These are phyloP conservation scores for Scatophagus argus DNA, from an alignment of 2,113 vertebrate genomes.

Conservation along the genomic window DNA sequence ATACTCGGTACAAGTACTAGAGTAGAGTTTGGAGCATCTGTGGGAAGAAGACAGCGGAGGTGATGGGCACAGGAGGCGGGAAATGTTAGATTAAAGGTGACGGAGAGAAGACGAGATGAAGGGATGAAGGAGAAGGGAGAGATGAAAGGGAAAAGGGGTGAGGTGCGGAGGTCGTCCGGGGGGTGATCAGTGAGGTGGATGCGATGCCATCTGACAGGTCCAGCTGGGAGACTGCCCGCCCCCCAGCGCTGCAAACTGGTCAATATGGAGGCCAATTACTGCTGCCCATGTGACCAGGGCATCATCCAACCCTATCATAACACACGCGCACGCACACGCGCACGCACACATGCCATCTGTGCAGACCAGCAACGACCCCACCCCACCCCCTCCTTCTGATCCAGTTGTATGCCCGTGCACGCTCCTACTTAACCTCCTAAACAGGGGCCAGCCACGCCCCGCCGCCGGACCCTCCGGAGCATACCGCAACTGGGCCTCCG, in stretches of 20 bases:
- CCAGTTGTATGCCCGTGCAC: conserved; percentile 73
- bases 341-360: conserved; percentile 78
- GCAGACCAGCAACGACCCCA: conserved; percentile 86
- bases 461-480: conserved; percentile 13
- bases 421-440: conserved; percentile 82
- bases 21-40: conserved; percentile 41
- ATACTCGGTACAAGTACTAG: neutral
- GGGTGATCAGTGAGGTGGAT: conserved; percentile 83
- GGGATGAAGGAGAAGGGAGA: conserved; percentile 45
- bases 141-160: conserved; percentile 60
- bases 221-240: conserved; percentile 84
- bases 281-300: conserved; percentile 83
- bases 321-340: conserved; percentile 57
- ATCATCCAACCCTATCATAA: conserved; percentile 85
- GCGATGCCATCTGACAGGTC: conserved; percentile 83
- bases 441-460: conserved; percentile 70
- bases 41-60: neutral
- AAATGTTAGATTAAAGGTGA: conserved; percentile 63
- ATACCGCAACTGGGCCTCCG: conserved; percentile 33
- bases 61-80: conserved; percentile 38
- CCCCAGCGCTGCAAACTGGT: conserved; percentile 84
- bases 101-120: conserved; percentile 39
- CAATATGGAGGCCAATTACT: conserved; percentile 87
- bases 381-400: too few relatives aligned
- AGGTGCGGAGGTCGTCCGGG: conserved; percentile 72